These are phyloP conservation scores for Enteromius anoplus DNA, from an alignment of 2,797 vertebrate genomes.

Conservation along the genomic window DNA sequence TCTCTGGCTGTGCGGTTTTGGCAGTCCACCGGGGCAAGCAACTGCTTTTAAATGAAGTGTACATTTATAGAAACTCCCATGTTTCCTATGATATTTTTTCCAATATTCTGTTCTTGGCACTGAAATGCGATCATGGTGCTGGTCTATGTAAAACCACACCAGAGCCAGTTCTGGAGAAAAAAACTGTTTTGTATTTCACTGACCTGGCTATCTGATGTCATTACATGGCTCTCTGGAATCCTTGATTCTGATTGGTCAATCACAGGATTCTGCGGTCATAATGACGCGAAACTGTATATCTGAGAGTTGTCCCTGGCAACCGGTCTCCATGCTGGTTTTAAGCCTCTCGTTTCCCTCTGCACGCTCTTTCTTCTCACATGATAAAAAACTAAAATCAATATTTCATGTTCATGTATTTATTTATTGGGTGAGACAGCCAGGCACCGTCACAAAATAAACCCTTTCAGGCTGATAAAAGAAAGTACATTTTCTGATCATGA, in stretches of 20 bases:
- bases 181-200: conserved; percentile 31
- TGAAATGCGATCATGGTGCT: conserved; percentile 28
- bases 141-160: conserved; percentile 32
- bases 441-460: not conserved
- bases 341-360: not conserved
- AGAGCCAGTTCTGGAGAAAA: conserved; percentile 15
- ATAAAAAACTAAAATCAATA: conserved; percentile 7
- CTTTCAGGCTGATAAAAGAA: not conserved
- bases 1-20: conserved; percentile 23
- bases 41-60: conserved; percentile 34
- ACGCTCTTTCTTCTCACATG: not conserved
- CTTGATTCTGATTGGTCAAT: conserved; percentile 6
- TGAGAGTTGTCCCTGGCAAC: not conserved
- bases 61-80: conserved; percentile 50
- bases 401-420: not conserved
- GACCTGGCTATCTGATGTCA: conserved; percentile 2
- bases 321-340: not conserved
- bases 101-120: conserved; percentile 42
- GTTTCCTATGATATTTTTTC: conserved; percentile 28
- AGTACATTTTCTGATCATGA: not conserved
- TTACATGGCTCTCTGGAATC: not conserved
- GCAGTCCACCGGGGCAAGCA: conserved; percentile 35
- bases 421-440: not conserved
- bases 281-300: not conserved
- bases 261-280: not conserved